phyloP scores from a whole-genome alignment of 2,797 vertebrate genomes.

The Heterohyrax brucei region DNA sequence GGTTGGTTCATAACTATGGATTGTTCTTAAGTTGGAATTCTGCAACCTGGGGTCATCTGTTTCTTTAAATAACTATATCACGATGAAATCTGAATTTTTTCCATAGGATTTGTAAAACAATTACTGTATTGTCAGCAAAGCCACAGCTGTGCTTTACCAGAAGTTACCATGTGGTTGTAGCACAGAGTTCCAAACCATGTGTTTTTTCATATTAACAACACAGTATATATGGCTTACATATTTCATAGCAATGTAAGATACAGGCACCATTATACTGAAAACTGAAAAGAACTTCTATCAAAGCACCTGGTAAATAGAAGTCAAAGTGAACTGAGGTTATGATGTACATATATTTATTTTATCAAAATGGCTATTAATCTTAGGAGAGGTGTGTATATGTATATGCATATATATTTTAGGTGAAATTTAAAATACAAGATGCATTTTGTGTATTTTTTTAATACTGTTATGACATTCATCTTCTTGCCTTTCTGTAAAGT shows the following conservation, averaged over 20 bases:
- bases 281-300: constrained; percentile 64
- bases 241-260: constrained; percentile 69
- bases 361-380: constrained; percentile 73
- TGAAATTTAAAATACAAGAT: constrained; percentile 77
- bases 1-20: too few relatives aligned
- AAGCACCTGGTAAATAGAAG: constrained; percentile 76
- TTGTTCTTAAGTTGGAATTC: too few relatives aligned
- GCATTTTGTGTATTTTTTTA: constrained; percentile 40
- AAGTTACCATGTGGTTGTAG: constrained; percentile 65
- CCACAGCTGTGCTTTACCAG: constrained; percentile 30
- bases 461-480: constrained; percentile 77
- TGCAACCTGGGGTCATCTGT: too few relatives aligned
- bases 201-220: constrained; percentile 69
- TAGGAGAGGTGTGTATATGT: constrained; percentile 67
- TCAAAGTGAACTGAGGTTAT: constrained; percentile 67
- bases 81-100: not conserved
- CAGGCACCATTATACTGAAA: constrained; percentile 36
- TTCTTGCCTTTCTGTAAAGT: constrained; percentile 69
- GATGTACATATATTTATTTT: constrained; percentile 49
- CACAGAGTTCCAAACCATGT: constrained; percentile 59
- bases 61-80: not conserved
- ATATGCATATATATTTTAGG: constrained; percentile 69
- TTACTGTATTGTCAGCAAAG: constrained; percentile 40
- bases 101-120: constrained; percentile 39
- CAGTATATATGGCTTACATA: constrained; percentile 44